These are phyloP conservation scores for Molossus molossus DNA, from an alignment of 2,797 vertebrate species.

Conservation along the genomic window DNA sequence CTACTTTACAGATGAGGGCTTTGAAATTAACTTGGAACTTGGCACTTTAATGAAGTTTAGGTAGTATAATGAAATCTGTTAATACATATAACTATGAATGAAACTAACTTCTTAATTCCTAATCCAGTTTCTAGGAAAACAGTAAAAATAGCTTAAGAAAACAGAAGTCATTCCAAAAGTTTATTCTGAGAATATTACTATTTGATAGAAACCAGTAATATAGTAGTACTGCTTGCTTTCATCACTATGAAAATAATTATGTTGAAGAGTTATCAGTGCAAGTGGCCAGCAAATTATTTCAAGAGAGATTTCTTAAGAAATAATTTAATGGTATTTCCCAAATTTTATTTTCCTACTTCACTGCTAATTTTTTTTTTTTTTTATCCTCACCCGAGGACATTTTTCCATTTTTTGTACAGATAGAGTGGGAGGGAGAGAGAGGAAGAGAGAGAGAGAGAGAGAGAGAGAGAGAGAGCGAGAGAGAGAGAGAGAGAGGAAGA, in stretches of 20 bases:
- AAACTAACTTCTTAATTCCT: constrained; percentile 54
- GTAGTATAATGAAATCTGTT: constrained; percentile 13
- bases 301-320: constrained; percentile 57
- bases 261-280: not conserved
- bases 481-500: too few relatives aligned
- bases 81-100: constrained; percentile 60
- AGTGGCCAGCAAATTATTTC: constrained; percentile 47
- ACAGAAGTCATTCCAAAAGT: constrained; percentile 11
- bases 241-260: constrained; percentile 55
- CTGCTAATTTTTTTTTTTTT: not conserved
- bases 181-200: constrained; percentile 45
- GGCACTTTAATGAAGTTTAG: constrained; percentile 22
- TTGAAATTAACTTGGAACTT: constrained; percentile 6
- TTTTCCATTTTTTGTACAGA: too few relatives aligned
- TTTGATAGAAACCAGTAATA: not conserved
- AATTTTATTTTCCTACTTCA: constrained; percentile 39
- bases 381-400: too few relatives aligned
- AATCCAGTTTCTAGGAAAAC: constrained; percentile 56
- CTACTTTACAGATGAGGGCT: constrained; percentile 15
- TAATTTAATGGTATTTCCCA: not conserved
- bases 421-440: too few relatives aligned
- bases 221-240: not conserved
- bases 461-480: too few relatives aligned
- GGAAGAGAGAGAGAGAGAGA: too few relatives aligned
- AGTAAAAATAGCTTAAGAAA: constrained; percentile 25